Evolutionary conservation across 2,888 invertebrate genomes (phyloP).

Genomic region (Thymelicus acteon): DNA sequence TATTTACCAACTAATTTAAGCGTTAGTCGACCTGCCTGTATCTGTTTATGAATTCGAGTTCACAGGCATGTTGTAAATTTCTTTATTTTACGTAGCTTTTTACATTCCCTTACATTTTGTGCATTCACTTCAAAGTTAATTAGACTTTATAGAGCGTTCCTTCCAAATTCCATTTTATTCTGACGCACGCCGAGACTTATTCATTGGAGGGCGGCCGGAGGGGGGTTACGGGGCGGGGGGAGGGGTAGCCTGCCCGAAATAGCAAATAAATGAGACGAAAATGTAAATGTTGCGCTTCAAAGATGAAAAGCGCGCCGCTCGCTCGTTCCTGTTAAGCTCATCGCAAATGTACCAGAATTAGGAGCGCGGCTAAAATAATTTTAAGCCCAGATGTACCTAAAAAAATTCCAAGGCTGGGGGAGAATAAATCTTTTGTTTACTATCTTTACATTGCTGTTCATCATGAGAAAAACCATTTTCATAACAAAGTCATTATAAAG

Average conservation of each 20-base stretch:
- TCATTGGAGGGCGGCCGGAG: constrained; percentile 72
- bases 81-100: constrained; percentile 66
- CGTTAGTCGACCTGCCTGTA: background rate
- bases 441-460: background rate
- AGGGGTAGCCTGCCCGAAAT: constrained; percentile 74
- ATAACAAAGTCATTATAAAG: background rate
- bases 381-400: constrained; percentile 75
- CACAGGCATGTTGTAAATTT: constrained; percentile 60
- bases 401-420: constrained; percentile 27
- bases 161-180: constrained; percentile 82
- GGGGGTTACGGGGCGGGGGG: constrained; percentile 54
- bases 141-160: constrained; percentile 85
- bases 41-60: constrained; percentile 13
- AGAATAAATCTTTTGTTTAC: constrained; percentile 12
- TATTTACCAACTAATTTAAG: constrained; percentile 45
- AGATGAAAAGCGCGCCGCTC: constrained; percentile 83
- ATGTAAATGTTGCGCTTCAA: constrained; percentile 85
- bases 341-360: constrained; percentile 84
- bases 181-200: constrained; percentile 81
- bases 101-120: constrained; percentile 79
- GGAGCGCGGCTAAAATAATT: constrained; percentile 79
- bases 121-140: constrained; percentile 83
- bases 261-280: constrained; percentile 86
- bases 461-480: background rate
- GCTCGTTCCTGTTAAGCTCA: constrained; percentile 81